Evolutionary conservation across 2,113 vertebrate species (phyloP).

Genomic region (Oreochromis spilurus): DNA sequence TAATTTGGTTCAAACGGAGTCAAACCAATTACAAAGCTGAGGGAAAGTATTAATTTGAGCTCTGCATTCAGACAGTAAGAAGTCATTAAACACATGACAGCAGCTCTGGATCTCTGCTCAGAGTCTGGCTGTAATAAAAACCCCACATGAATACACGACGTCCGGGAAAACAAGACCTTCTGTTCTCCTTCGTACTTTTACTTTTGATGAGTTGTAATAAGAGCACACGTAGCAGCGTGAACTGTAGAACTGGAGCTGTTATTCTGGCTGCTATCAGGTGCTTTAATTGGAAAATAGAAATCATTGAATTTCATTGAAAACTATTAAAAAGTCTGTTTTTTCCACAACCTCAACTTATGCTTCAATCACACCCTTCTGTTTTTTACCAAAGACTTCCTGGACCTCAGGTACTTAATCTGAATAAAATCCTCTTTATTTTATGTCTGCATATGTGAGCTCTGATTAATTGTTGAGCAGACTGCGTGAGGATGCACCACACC

Average conservation of each 20-base stretch:
- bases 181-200: not conserved
- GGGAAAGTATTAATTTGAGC: slow-evolving; percentile 26
- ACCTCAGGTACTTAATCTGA: not conserved
- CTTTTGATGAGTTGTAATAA: not conserved
- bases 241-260: not conserved
- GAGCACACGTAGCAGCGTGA: not conserved
- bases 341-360: rapidly evolving
- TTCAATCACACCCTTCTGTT: not conserved
- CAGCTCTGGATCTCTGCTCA: not conserved
- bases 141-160: not conserved
- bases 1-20: slow-evolving; percentile 56
- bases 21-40: slow-evolving; percentile 42
- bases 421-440: not conserved
- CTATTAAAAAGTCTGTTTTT: not conserved
- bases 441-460: not conserved
- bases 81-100: slow-evolving; percentile 28
- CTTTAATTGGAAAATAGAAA: not conserved
- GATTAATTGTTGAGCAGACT: not conserved
- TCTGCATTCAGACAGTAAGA: not conserved
- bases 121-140: not conserved
- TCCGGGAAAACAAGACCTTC: not conserved
- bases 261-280: not conserved
- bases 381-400: not conserved
- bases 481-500: not conserved
- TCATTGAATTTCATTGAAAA: rapidly evolving